Evolutionary conservation across 1,140 invertebrate species (phyloP).

Genomic region (Potamilus streckersoni): DNA sequence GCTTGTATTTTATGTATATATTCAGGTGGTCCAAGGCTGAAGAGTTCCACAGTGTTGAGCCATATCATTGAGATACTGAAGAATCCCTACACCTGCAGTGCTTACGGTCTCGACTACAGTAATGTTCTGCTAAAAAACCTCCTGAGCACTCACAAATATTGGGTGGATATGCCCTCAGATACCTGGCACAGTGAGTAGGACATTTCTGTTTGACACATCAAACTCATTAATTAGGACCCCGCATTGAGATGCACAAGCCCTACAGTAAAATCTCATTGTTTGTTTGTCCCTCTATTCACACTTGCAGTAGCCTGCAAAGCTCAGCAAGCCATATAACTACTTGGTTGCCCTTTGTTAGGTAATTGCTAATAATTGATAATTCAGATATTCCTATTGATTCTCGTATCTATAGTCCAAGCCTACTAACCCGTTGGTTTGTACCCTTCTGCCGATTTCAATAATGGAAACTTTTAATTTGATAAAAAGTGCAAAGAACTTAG

Average conservation of each 20-base stretch:
- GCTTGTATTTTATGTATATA: neutral
- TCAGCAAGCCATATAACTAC: too few species aligned
- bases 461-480: too few species aligned
- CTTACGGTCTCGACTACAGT: slow-evolving; percentile 46
- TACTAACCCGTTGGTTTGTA: too few species aligned
- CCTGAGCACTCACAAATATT: slow-evolving; percentile 35
- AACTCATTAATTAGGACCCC: neutral
- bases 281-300: neutral
- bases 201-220: neutral
- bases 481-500: too few species aligned
- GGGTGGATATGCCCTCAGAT: slow-evolving; percentile 32
- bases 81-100: slow-evolving; percentile 31
- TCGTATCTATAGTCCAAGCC: too few species aligned
- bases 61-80: slow-evolving; percentile 32
- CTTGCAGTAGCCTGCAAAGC: too few species aligned
- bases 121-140: slow-evolving; percentile 45
- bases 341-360: too few species aligned
- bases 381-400: too few species aligned
- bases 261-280: neutral
- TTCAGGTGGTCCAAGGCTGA: slow-evolving; percentile 37
- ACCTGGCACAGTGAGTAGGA: slow-evolving; percentile 41
- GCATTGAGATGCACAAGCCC: neutral
- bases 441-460: too few species aligned
- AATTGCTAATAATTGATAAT: too few species aligned
- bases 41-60: slow-evolving; percentile 24